Percentiles rank a stretch among this genome's conserved stretches.
These are phyloP conservation scores for Hyperoplus immaculatus DNA, from an alignment of 2,797 vertebrate genomes.

Conservation along the genomic window DNA sequence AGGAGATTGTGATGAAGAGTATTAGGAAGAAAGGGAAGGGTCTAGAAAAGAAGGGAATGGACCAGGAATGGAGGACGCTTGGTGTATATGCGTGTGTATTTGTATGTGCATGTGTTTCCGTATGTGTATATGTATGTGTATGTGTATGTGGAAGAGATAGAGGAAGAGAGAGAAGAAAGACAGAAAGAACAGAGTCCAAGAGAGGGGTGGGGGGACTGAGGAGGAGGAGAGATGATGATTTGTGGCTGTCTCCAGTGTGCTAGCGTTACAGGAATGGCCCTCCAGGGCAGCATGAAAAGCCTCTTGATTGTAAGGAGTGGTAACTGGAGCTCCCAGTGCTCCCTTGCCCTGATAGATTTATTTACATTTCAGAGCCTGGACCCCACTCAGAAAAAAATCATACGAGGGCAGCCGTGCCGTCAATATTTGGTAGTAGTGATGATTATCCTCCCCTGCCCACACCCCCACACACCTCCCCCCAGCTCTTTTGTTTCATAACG, in stretches of 20 bases:
- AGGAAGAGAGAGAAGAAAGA: background rate
- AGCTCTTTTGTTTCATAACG: conserved; percentile 63
- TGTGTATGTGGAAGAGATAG: conserved; percentile 1
- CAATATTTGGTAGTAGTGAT: conserved; percentile 81
- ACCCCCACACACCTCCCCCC: background rate
- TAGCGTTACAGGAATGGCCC: conserved; percentile 87
- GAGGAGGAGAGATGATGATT: conserved; percentile 79
- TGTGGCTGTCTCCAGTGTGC: conserved; percentile 83
- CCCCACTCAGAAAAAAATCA: conserved; percentile 70
- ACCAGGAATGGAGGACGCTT: conserved; percentile 15
- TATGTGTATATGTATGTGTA: conserved; percentile 4
- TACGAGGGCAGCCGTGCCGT: conserved; percentile 63
- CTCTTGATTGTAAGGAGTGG: conserved; percentile 87
- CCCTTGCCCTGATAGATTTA: conserved; percentile 85
- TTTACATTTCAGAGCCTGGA: conserved; percentile 87
- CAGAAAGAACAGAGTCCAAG: conserved; percentile 23
- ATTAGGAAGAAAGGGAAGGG: conserved; percentile 43
- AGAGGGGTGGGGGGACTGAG: conserved; percentile 38
- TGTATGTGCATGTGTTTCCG: conserved; percentile 10
- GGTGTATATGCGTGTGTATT: conserved; percentile 6
- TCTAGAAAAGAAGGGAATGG: conserved; percentile 23
- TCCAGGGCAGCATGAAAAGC: conserved; percentile 88
- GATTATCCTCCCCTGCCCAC: conserved; percentile 39
- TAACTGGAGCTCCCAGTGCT: conserved; percentile 80
- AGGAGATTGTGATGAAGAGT: conserved; percentile 47